Base-by-base conservation (phyloP, 1,140 invertebrate species). In the Aphidius gifuensis region DNA sequence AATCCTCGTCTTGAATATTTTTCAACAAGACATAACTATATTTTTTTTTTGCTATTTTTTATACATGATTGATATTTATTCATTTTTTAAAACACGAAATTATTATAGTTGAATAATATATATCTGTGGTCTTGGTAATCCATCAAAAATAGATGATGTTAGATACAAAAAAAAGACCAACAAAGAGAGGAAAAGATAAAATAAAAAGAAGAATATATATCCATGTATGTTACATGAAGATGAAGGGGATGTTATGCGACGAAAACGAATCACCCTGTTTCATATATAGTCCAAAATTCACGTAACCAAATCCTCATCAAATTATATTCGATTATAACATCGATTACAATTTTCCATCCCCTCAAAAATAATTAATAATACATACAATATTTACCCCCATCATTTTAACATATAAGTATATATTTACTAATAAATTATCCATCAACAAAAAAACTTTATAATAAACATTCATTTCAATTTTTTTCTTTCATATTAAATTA, bases 291-390 rank as follows among this genome's bases (percentile, higher is more conserved):
- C 51, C 46, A 66, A 66, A 66, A 54, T 65, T 65, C 67, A 45
- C 49, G 65, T 67, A 65, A 67, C 63, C 51, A 46, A 66, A 66
- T 68, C 55, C 67, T 65, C 67, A 45, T 58, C 61, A 64, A 65
- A 62, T 63, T 63, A 65, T 63, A 66, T 64, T 69, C 67, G 67
- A 69, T 69, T 69, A 69, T 64, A 51, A 11, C 45, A 42, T 45
- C 38, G 56, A 47, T 49, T 32, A 6, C 57, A 40, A 51, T 39
- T 64, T 50, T 44, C 42, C 9, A 44, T 16, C 50, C 57, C 62
- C 39, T 47, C 48, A 38, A 16, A 16, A 64, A 64, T 64, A 64
- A 64, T 64, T 64, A 60, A 64, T 60, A 60, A 64, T 44, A 55
- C 11, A 11, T 32, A 42, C 21, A 59, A 9, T 38, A 64, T 64